A percentile compares a stretch with the other conserved stretches of the same genome.
Evolutionary conservation across 2,113 vertebrate genomes (phyloP).

Genomic region (Illadopsis cleaveri): DNA sequence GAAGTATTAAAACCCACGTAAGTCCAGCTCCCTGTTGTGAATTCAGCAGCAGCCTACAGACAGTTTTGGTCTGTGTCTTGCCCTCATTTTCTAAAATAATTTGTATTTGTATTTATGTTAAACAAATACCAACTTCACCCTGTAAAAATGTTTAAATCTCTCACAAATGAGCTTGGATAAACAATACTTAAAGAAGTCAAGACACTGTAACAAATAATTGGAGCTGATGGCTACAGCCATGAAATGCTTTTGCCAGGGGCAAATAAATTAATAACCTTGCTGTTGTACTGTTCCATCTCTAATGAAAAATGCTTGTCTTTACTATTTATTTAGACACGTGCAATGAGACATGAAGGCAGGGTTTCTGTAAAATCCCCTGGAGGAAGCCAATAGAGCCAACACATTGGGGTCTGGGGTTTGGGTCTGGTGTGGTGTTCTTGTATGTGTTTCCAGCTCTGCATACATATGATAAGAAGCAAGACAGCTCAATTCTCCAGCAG

Average conservation of each 20-base stretch:
- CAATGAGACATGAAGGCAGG: conserved; percentile 17
- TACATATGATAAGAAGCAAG: background rate
- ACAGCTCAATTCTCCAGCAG: background rate
- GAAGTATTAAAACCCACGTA: background rate
- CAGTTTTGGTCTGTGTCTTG: background rate
- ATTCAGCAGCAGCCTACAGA: background rate
- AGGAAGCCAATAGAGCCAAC: background rate
- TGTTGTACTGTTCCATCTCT: background rate
- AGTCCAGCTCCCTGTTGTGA: conserved; percentile 1
- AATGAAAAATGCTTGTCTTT: background rate
- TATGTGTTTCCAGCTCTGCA: background rate
- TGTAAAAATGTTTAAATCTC: background rate
- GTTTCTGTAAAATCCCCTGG: conserved; percentile 16
- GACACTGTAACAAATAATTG: background rate
- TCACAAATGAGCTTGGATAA: conserved; percentile 8
- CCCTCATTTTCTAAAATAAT: conserved; percentile 9
- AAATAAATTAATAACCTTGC: background rate
- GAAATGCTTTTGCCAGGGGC: conserved; percentile 16
- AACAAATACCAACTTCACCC: background rate
- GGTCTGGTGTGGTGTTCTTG: background rate
- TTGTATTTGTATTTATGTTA: background rate
- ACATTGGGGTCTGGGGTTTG: background rate
- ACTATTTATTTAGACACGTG: background rate
- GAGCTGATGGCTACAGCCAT: background rate
- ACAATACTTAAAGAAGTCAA: background rate